phyloP scores from a whole-genome alignment of 2,797 vertebrate species.

The Coregonus ussuriensis region DNA sequence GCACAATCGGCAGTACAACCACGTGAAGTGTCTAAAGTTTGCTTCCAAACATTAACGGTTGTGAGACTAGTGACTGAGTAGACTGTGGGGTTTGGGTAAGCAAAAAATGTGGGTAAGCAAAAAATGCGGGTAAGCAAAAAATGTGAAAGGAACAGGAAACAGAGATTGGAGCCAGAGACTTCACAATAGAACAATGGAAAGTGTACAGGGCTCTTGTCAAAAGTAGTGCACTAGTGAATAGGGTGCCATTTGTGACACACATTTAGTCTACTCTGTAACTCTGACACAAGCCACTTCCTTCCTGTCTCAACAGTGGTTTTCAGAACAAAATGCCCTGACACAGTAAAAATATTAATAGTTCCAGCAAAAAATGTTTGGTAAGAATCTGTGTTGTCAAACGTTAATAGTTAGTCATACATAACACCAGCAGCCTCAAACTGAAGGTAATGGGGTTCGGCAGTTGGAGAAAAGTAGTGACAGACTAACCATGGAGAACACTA shows the following conservation, averaged over 20 bases:
- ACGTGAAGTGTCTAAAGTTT: not conserved
- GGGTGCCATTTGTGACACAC: not conserved
- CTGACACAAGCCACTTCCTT: constrained; percentile 10
- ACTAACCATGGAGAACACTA: too few relatives aligned
- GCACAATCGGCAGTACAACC: not conserved
- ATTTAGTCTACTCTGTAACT: not conserved
- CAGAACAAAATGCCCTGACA: not conserved
- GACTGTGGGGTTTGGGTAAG: not conserved
- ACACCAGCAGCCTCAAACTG: not conserved
- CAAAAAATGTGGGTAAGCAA: not conserved
- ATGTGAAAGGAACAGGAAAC: not conserved
- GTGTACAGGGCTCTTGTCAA: too few relatives aligned
- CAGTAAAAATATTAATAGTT: too few relatives aligned
- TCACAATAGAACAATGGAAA: not conserved
- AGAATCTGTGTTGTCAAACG: not conserved
- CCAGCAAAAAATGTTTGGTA: not conserved
- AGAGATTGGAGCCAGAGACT: not conserved
- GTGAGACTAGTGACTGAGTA: not conserved
- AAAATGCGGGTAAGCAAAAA: too few relatives aligned
- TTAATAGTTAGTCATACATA: not conserved
- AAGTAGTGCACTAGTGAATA: too few relatives aligned
- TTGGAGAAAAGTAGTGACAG: not conserved
- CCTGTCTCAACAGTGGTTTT: not conserved
- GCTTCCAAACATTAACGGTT: not conserved
- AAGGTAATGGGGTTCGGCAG: not conserved